Base-by-base conservation (phyloP, 1,140 invertebrate genomes). In the Geopemphigus sp. region DNA sequence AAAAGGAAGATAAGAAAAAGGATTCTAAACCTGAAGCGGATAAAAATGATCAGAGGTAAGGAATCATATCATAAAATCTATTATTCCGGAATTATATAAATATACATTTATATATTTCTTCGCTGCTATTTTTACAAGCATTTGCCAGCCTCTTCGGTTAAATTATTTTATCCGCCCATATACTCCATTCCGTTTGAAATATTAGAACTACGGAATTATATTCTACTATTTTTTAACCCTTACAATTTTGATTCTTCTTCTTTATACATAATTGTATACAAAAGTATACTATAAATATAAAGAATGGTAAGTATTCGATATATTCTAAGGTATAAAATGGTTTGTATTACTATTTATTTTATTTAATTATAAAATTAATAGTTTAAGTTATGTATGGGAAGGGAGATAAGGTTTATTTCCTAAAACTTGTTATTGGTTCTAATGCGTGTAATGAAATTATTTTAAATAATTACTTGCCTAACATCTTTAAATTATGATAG, bases 1-100 rank as follows among this genome's bases (percentile, higher is more conserved):
- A 78, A 78, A 78, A 63, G 74, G 74, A 78, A 39, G 74, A 78
- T 78, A 78, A 78, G 74, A 78, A 78, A 78, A 78, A 78, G 74
- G 74, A 78, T 78, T 63, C 74, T 78, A 78, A 78, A 78, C 74
- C 74, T 78, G 74, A 78, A 78, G 74, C 74, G 74, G 74, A 78
- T 78, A 78, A 63, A 78, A 78, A 78, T 78, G 74, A 78, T 50
- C n/a, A 78, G 74, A 78, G 74, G 74, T 78, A 78, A 78, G 74
- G 74, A 78, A 24, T 61, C 54, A 78, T 61, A 59, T 76, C 72
- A 76, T 63, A 78, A 78, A 78, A 78, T 78, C 74, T 63, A 78
- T 78, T 78, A 78, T 78, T 78, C 74, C 74, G 74, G 74, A 78
- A 12, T 78, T 78, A 78, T 78, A 78, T 78, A 78, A 78, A 78